Conservation (phyloP, 2,113 vertebrate species). For the Anhinga rufa region DNA sequence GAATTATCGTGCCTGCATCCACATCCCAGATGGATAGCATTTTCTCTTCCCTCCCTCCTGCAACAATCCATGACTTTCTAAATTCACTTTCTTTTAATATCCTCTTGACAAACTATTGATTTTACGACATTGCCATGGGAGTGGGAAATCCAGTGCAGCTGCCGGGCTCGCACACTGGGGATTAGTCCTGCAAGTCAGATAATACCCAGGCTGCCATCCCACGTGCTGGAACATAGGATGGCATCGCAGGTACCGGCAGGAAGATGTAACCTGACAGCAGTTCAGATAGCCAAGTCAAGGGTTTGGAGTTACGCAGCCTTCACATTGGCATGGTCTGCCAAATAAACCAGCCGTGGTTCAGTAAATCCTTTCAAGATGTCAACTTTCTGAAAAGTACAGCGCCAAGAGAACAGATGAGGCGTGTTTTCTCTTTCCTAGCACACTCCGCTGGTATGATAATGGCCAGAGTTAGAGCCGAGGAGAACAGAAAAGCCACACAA, state of each 20-base stretch:
- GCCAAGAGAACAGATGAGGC: not conserved
- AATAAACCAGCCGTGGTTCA: not conserved
- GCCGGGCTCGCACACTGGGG: rapidly evolving
- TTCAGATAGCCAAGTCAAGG: not conserved
- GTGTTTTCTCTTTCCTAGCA: rapidly evolving
- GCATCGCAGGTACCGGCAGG: rapidly evolving
- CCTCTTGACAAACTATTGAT: not conserved
- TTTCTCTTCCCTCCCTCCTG: not conserved
- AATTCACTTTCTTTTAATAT: not conserved
- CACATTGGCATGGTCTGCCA: not conserved
- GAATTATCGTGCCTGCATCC: not conserved
- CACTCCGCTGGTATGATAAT: not conserved
- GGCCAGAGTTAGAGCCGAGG: not conserved
- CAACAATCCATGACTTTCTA: not conserved
- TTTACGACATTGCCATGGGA: not conserved
- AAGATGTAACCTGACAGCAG: not conserved
- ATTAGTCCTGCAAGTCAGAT: not conserved
- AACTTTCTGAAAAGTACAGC: not conserved
- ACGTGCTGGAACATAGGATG: not conserved
- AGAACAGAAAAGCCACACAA: not conserved
- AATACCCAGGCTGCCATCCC: not conserved
- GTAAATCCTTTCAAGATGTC: not conserved
- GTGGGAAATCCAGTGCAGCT: not conserved
- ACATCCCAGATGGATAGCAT: not conserved
- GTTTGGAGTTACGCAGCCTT: not conserved